These are phyloP conservation scores for Baccha elongata DNA, from an alignment of 2,888 invertebrate species.

Conservation along the genomic window DNA sequence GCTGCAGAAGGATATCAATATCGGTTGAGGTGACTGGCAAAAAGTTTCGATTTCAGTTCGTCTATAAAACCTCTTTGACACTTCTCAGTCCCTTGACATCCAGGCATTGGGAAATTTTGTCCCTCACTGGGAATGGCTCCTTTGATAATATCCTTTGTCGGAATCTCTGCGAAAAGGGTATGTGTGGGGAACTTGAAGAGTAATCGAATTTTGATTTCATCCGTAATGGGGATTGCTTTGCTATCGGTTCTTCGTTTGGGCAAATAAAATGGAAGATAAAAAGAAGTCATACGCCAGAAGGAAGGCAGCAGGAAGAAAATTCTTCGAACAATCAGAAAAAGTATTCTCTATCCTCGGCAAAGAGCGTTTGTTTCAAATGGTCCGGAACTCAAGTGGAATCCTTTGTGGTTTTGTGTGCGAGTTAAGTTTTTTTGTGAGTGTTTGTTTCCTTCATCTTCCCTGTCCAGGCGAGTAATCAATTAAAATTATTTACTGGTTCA, in stretches of 20 bases:
- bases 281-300: neutral
- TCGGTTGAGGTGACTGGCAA: constrained; percentile 25
- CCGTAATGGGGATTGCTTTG: constrained; percentile 62
- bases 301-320: constrained; percentile 8
- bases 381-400: constrained; percentile 61
- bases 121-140: constrained; percentile 22
- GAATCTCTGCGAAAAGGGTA: neutral
- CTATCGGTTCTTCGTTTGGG: constrained; percentile 59
- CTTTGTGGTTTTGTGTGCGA: constrained; percentile 47
- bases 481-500: constrained; percentile 68
- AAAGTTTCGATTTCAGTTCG: constrained; percentile 67
- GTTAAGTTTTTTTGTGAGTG: neutral
- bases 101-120: constrained; percentile 8
- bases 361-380: constrained; percentile 57
- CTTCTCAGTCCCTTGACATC: constrained; percentile 52
- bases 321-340: constrained; percentile 41
- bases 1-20: constrained; percentile 18
- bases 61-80: constrained; percentile 70
- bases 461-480: constrained; percentile 55
- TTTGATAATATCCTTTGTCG: constrained; percentile 38
- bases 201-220: constrained; percentile 70
- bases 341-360: constrained; percentile 26
- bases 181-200: constrained; percentile 56
- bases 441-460: neutral
- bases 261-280: constrained; percentile 29